Base-by-base conservation (phyloP, 2,888 invertebrate genomes). In the Tinea trinotella region DNA sequence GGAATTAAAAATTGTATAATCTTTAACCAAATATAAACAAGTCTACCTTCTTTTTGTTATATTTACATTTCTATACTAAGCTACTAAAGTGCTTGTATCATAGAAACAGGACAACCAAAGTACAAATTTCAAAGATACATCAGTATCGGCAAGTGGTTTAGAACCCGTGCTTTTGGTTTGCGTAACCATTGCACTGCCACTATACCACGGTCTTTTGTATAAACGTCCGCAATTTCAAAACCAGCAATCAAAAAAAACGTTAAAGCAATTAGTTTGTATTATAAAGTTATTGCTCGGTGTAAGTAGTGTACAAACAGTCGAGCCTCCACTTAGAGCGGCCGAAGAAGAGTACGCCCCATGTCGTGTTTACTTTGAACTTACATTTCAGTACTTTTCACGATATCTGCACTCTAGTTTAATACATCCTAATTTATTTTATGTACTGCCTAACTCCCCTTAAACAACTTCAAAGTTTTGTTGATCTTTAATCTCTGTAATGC, bases 251-350 rank as follows among this genome's bases (percentile, higher is more conserved):
- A 12, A 50, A 24, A 24, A 13, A 24, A 50, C 50, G 22, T 24
- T 50, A 24, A 13, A 50, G 50, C 50, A 50, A 50, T 50, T 50
- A 50, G 50, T 50, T 50, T 50, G 24, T 24, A n/a, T n/a, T n/a
- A n/a, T n/a, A 10, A 50, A 50, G 50, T 50, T 50, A 50, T 50
- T 50, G 50, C 50, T 24, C 24, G 24, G 24, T 22, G 24, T 9
- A 50, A 50, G 50, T 50, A 50, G 50, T 13, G 24, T 24, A 15
- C 24, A 22, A 50, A 50, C 50, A 50, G 18, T 6, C 46, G 7
- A 5, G 18, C 17, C 19, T 10, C 19, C 18, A n/a, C 46, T 46
- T 2, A 12, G 46, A 19, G 46, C 46, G 46, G 17, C n/a, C 19
- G 10, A 12, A 15, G 40, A 40, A 40, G 40, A 40, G 19, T 17